Evolutionary conservation across 2,888 invertebrate species (phyloP), one percentile per base, ranked within the genome.

Genomic region (Cephus runcator): DNA sequence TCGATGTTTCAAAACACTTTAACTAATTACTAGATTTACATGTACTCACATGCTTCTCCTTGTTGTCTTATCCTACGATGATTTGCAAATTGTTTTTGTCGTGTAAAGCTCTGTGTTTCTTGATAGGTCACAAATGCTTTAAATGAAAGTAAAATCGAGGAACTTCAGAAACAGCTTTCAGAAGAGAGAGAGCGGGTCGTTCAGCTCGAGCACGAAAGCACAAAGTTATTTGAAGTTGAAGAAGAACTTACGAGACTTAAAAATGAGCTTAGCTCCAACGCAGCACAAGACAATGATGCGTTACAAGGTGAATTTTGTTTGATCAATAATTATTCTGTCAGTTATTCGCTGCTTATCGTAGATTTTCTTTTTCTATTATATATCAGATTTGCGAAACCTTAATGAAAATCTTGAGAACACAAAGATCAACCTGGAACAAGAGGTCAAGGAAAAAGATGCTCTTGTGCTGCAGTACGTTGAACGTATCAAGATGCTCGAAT

Each of bases 241-340:
- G 95, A 95, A 86, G 93, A 94, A 80, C 92, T 95, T 82, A 93
- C 94, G 0, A 93, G 93, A 86, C 93, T 94, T 74, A 94, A 94
- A 82, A 92, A 92, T 84, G 93, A 94, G 84, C 87, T 93, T 68
- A 93, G 93, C 83, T 91, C 90, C 81, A 92, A 92, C 81, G 86
- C 93, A 81, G 90, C 91, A 56, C 93, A 71, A 40, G 84, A 83
- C 12, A 85, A 85, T 35, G 80, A 73, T 34, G 81, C 84, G 35
- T 76, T 85, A 23, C 81, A 85, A 84, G 87, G 88, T 56, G 9
- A 56, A 56, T 56, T 23, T 56, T 56, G 56, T 56, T 56, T 23
- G 9, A 56, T 56, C 23, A 56, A 23, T 40, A 23, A 56, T 56
- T 23, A 56, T 56, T 56, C 56, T 56, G 56, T 2, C 9, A 56